Evolutionary conservation across 2,113 vertebrate species (phyloP).

Genomic region (Copsychus sechellarum): DNA sequence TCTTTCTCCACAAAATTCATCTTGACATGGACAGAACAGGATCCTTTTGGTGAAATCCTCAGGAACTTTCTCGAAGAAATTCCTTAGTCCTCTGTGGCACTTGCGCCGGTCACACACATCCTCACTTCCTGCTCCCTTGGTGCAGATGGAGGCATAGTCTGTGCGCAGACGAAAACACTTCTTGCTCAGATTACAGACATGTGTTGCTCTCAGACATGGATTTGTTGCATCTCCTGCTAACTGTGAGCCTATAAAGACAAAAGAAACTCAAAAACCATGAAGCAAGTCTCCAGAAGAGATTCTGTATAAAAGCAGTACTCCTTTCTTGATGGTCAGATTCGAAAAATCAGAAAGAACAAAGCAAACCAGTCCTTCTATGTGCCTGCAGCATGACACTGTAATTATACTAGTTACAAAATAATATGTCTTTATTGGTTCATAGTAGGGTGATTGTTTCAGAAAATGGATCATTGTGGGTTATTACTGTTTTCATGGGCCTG

Average conservation of each 20-base stretch:
- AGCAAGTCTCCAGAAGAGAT: not conserved
- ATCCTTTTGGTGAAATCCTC: slow-evolving; percentile 87
- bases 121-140: slow-evolving; percentile 72
- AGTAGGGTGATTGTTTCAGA: not conserved
- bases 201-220: slow-evolving; percentile 89
- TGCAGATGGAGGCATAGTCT: slow-evolving; percentile 88
- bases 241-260: slow-evolving; percentile 40
- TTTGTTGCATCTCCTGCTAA: slow-evolving; percentile 68
- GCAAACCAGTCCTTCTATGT: not conserved
- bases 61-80: slow-evolving; percentile 90
- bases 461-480: not conserved
- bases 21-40: slow-evolving; percentile 91
- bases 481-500: not conserved
- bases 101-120: slow-evolving; percentile 82
- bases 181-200: slow-evolving; percentile 86
- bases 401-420: not conserved
- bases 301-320: not conserved
- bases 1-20: slow-evolving; percentile 88
- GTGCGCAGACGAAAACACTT: slow-evolving; percentile 89
- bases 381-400: not conserved
- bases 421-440: not conserved
- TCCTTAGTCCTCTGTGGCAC: slow-evolving; percentile 87
- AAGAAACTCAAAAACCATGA: not conserved
- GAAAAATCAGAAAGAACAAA: not conserved
- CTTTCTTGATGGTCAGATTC: not conserved